phyloP scores from a whole-genome alignment of 2,888 invertebrate species.

The Drosophila picticornis region DNA sequence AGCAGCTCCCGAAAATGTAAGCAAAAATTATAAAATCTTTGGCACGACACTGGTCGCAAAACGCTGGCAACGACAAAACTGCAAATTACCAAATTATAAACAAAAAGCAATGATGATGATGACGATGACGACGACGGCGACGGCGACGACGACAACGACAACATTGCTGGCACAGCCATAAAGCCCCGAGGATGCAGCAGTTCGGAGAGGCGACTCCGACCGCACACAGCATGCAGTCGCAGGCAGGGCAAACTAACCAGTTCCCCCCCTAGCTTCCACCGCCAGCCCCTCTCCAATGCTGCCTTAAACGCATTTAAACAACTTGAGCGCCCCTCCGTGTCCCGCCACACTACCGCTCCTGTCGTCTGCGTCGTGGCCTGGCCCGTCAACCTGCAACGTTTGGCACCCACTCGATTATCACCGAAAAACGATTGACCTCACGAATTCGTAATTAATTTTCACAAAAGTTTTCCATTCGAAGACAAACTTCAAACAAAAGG shows the following conservation, averaged over 20 bases:
- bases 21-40: constrained; percentile 78
- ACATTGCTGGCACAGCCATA: constrained; percentile 34
- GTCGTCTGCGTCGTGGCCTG: constrained; percentile 4
- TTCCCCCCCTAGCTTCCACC: not conserved
- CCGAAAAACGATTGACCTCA: constrained; percentile 82
- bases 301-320: constrained; percentile 67
- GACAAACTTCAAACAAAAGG: constrained; percentile 78
- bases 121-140: constrained; percentile 28
- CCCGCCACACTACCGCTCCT: constrained; percentile 1
- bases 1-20: constrained; percentile 71
- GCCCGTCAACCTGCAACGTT: constrained; percentile 34
- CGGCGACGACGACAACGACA: constrained; percentile 13
- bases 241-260: constrained; percentile 27
- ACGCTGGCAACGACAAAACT: constrained; percentile 72
- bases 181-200: constrained; percentile 56
- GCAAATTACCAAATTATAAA: constrained; percentile 79
- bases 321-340: constrained; percentile 53
- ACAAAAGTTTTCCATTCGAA: constrained; percentile 80
- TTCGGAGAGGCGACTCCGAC: constrained; percentile 22
- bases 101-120: constrained; percentile 58
- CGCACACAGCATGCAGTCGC: constrained; percentile 65
- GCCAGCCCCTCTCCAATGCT: not conserved
- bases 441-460: constrained; percentile 83
- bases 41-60: constrained; percentile 62
- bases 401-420: constrained; percentile 80